Percentiles rank a stretch among this genome's conserved stretches.
Conservation (phyloP, 2,797 vertebrate genomes). For the Darevskia nairensis region DNA sequence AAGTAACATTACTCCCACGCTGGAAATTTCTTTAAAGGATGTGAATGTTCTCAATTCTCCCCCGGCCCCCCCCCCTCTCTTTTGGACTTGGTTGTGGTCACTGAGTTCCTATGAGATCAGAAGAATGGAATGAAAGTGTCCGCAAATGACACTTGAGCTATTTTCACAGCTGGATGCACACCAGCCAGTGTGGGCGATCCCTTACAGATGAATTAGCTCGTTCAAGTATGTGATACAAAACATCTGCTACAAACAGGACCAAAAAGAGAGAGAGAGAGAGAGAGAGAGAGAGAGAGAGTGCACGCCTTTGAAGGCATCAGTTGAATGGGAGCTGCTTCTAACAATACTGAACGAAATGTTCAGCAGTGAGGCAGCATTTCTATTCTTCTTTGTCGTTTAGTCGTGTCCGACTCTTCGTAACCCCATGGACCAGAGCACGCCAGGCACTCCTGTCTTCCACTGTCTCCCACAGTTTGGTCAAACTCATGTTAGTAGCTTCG, state of each 20-base stretch:
- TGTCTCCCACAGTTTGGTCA: too few species aligned
- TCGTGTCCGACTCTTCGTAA: too few species aligned
- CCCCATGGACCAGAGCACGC: too few species aligned
- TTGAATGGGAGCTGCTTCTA: constrained; percentile 65
- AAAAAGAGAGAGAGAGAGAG: constrained; percentile 69
- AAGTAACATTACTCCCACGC: constrained; percentile 60
- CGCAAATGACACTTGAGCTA: constrained; percentile 75
- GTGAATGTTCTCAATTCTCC: constrained; percentile 76
- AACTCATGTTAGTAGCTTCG: too few species aligned
- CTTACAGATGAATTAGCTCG: constrained; percentile 73
- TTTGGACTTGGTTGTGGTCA: constrained; percentile 74
- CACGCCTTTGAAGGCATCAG: constrained; percentile 73
- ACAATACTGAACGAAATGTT: constrained; percentile 58
- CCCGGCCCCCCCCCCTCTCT: constrained; percentile 57
- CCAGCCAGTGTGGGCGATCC: constrained; percentile 73
- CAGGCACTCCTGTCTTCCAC: too few species aligned
- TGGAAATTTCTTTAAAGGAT: constrained; percentile 75
- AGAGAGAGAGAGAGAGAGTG: too few species aligned
- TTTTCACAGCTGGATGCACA: constrained; percentile 81
- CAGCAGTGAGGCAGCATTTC: constrained; percentile 63
- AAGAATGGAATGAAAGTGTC: constrained; percentile 76
- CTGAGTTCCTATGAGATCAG: constrained; percentile 77
- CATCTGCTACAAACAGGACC: constrained; percentile 76
- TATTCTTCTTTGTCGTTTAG: not conserved
- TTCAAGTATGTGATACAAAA: constrained; percentile 78